Evolutionary conservation across 2,888 invertebrate species (phyloP).

Genomic region (Dione vanillae): DNA sequence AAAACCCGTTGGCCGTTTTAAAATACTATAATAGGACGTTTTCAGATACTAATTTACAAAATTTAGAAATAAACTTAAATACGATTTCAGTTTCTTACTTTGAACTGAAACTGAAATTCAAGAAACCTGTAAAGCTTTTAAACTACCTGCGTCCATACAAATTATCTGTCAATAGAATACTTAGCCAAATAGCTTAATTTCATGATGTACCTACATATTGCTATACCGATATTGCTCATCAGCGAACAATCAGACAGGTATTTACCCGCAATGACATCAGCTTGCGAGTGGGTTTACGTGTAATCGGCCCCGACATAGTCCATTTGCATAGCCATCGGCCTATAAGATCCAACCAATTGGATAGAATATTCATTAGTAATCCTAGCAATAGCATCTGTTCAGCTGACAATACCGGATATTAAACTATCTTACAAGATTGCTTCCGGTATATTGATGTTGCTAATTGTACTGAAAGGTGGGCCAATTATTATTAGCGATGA

Average conservation of each 20-base stretch:
- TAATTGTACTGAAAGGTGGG: slow-evolving; percentile 29
- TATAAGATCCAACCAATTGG: slow-evolving; percentile 44
- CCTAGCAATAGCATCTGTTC: slow-evolving; percentile 39
- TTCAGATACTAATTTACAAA: too few species aligned
- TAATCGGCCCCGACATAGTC: slow-evolving; percentile 45
- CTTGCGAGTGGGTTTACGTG: slow-evolving; percentile 48
- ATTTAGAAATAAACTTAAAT: too few species aligned
- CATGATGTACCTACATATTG: slow-evolving; percentile 10
- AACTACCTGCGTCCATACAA: too few species aligned
- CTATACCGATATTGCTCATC: slow-evolving; percentile 25
- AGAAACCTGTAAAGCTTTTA: too few species aligned
- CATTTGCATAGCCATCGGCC: slow-evolving; percentile 48
- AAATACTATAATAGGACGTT: too few species aligned
- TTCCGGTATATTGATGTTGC: slow-evolving; percentile 36
- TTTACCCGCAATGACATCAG: slow-evolving; percentile 43
- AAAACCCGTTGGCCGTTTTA: too few species aligned
- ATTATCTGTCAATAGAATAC: too few species aligned
- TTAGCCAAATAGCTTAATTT: background rate
- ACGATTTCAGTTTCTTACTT: too few species aligned
- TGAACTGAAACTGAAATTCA: too few species aligned
- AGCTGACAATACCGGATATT: slow-evolving; percentile 39
- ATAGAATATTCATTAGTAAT: slow-evolving; percentile 46
- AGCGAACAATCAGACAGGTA: slow-evolving; percentile 42
- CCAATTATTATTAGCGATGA: slow-evolving; percentile 6
- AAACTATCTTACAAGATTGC: slow-evolving; percentile 45